Evolutionary conservation across 2,888 invertebrate species (phyloP), one percentile per base, ranked within the genome.

Genomic region (Drosophila aldrichi): DNA sequence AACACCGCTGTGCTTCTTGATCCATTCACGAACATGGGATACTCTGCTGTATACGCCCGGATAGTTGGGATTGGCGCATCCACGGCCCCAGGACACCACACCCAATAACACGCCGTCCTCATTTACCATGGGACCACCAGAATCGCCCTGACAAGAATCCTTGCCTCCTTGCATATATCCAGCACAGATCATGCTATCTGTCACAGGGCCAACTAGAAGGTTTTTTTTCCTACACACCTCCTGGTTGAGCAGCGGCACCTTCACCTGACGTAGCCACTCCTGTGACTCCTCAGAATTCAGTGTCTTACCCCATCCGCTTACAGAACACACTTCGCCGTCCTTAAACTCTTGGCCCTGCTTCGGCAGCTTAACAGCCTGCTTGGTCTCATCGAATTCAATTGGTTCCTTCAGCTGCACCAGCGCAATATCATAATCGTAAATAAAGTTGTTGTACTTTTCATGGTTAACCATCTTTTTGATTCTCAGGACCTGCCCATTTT

Each of bases 141-240:
- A 91, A 71, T 93, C 92, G 4, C 93, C 93, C 75, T 93, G 94
- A 56, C 94, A 94, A 2, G 94, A 93, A 83, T 94, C 94, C 73
- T 93, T 93, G 32, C 94, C 95, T 8, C 95, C 95, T 67, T 93
- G 91, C 4, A 92, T 82, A 1, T 90, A 91, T 0, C 95, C 95
- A 29, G 95, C 95, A 81, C 95, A 95, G 0, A 95, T 90, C 94
- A 95, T 95, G 0, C 93, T 93, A 0, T 94, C 89, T 0, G 95
- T 94, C 36, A 94, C 94, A 25, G 7, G 6, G 25, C 5, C 5
- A 5, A 25, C 5, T 7, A 25, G 25, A 25, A 6, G 25, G 77
- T 95, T 95, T 1, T 94, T 94, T 0, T 90, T 81, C 2, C 83
- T 89, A 80, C 95, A 95, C 0, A 91, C 75, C 1, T 91, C 81